Conservation (phyloP, 2,797 vertebrate species). For the Dromococcyx pavoninus region DNA sequence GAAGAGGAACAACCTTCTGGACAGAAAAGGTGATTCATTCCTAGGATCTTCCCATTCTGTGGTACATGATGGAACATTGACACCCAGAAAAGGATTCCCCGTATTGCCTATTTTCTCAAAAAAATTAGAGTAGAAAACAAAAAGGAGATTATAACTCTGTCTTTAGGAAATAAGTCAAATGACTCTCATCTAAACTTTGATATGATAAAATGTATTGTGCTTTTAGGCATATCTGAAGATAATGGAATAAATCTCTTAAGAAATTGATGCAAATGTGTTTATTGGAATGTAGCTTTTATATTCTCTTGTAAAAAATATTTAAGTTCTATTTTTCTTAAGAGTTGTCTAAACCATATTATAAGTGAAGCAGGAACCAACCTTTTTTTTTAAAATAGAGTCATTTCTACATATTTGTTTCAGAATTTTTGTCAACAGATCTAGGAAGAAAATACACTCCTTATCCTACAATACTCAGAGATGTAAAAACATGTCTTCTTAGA, state of each 20-base stretch:
- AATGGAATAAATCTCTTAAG: not conserved
- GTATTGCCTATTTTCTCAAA: not conserved
- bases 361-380: not conserved
- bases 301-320: not conserved
- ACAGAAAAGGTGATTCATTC: not conserved
- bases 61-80: not conserved
- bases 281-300: not conserved
- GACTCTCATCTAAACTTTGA: rapidly evolving
- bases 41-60: not conserved
- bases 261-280: not conserved
- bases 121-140: not conserved
- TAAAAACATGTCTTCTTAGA: not conserved
- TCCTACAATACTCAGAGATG: not conserved
- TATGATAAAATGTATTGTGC: not conserved
- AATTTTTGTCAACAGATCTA: not conserved
- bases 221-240: not conserved
- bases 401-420: not conserved
- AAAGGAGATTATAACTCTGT: not conserved
- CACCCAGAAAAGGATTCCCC: not conserved
- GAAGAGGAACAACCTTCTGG: not conserved
- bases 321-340: not conserved
- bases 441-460: not conserved
- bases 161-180: not conserved
- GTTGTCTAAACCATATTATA: not conserved
- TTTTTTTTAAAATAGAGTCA: not conserved